Conservation (phyloP, 2,113 vertebrate species). For the Hemiscyllium ocellatum region DNA sequence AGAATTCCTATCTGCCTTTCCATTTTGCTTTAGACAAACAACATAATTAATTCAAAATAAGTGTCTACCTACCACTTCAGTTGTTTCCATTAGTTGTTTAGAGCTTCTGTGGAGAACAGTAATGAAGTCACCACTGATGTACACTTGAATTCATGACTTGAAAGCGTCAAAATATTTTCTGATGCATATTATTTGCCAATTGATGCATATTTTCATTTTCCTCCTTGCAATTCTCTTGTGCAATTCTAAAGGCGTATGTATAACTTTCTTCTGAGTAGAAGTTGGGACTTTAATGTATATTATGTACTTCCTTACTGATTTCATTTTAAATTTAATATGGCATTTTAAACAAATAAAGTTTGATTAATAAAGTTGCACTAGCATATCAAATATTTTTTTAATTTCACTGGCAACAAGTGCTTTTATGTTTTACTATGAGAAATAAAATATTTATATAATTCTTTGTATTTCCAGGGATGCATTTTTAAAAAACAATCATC, state of each 20-base stretch:
- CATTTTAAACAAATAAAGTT: background rate
- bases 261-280: background rate
- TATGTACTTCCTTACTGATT: background rate
- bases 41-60: background rate
- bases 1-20: background rate
- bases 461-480: background rate
- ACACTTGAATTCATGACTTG: background rate
- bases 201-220: background rate
- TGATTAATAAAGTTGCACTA: background rate
- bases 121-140: background rate
- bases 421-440: background rate
- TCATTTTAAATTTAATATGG: background rate
- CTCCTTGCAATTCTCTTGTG: background rate
- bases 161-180: background rate
- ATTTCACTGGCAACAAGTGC: background rate
- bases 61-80: background rate
- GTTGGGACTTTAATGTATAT: background rate
- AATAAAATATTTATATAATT: background rate
- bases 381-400: background rate
- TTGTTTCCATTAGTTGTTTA: background rate
- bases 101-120: background rate
- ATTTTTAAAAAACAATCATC: background rate
- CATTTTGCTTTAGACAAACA: slow-evolving; percentile 25
- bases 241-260: background rate
- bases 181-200: background rate